Evolutionary conservation across 2,113 vertebrate genomes (phyloP).

Genomic region (Lamprologus ornatipinnis): DNA sequence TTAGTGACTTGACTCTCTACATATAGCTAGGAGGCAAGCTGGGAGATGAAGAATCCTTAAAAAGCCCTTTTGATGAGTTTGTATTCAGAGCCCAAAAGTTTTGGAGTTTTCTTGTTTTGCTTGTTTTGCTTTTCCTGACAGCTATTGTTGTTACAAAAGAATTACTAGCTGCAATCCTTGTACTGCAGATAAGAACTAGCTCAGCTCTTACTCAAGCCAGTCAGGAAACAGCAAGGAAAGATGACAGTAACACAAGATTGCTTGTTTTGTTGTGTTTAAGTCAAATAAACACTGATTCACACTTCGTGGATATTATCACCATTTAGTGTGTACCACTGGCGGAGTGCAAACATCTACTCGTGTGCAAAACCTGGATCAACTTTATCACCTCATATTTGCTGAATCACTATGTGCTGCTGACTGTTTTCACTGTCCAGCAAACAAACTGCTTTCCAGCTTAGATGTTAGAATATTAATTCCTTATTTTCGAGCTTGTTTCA

Average conservation of each 20-base stretch:
- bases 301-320: not conserved
- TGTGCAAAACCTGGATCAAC: accelerated
- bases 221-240: not conserved
- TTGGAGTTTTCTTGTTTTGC: not conserved
- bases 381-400: not conserved
- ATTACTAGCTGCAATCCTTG: not conserved
- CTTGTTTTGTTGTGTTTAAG: not conserved
- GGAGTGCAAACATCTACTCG: accelerated
- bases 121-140: not conserved
- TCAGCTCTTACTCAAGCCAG: not conserved
- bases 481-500: not conserved
- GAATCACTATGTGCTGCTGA: not conserved
- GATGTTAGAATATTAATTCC: not conserved
- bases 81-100: not conserved
- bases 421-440: not conserved
- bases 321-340: not conserved
- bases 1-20: not conserved
- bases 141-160: not conserved
- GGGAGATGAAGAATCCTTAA: not conserved
- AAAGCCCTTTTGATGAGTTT: not conserved
- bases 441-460: not conserved
- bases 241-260: not conserved
- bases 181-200: not conserved
- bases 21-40: not conserved
- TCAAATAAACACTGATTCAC: not conserved